phyloP scores from a whole-genome alignment of 2,888 invertebrate species.

The Phytoseiulus persimilis region DNA sequence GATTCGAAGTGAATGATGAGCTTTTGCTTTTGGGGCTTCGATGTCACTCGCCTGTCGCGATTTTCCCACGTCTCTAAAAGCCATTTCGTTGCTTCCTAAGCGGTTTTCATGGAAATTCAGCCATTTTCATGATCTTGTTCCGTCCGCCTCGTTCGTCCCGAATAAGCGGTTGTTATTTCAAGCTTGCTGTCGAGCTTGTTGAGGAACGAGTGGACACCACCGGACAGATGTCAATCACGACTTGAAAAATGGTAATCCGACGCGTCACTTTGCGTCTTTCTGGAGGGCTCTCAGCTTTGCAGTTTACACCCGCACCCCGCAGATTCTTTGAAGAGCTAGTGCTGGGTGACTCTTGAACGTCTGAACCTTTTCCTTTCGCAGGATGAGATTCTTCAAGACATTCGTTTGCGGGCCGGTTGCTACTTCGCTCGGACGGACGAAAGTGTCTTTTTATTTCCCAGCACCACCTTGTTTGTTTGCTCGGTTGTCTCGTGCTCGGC shows the following conservation, averaged over 20 bases:
- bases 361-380: neutral
- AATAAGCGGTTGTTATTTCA: neutral
- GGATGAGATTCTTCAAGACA: neutral
- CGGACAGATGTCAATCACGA: neutral
- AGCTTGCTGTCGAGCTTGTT: neutral
- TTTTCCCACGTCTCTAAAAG: neutral
- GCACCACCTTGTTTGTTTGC: neutral
- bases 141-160: neutral
- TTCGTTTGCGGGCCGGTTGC: neutral
- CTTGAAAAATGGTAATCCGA: neutral
- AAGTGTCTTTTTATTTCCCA: neutral
- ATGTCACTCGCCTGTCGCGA: neutral
- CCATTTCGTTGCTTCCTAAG: neutral
- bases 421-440: neutral
- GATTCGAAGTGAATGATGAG: neutral
- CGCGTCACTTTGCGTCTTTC: neutral
- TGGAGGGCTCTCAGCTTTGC: neutral
- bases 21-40: too few relatives aligned
- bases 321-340: neutral
- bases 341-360: neutral
- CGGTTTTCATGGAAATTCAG: neutral
- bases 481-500: neutral
- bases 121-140: neutral
- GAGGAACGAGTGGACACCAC: neutral
- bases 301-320: neutral